Evolutionary conservation across 1,140 invertebrate species (phyloP), one percentile per base, ranked within the genome.

Genomic region (Lordiphosa stackelbergi): DNA sequence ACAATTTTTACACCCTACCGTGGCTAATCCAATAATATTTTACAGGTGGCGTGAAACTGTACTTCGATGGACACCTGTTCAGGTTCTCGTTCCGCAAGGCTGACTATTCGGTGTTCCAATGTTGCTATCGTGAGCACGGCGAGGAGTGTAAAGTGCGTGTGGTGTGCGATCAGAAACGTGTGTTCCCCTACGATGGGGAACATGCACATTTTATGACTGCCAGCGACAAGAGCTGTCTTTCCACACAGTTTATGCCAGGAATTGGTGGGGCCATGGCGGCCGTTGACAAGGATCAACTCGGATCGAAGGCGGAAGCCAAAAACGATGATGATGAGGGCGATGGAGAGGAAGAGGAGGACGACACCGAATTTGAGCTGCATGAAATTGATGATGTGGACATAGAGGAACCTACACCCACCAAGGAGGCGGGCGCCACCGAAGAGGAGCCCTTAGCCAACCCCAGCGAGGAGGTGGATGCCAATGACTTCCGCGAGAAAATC

Each of bases 401-500:
- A 5, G 66, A 69, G 4, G 66, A 59, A 6, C 45, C 38, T 11
- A 0, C 1, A 1, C 2, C 41, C 4, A n/a, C 4, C 8, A 49
- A 47, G 13, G 64, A 52, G 11, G 12, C 10, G 38, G 11, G 2
- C 19, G 10, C 13, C 8, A 10, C 7, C 22, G 58, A 11, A 34
- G 58, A 53, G 31, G 53, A 36, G 1, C 28, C 28, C 7, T 8
- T 31, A 8, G 60, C 58, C 1, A 58, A 47, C n/a, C 35, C 12
- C 1, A n/a, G 13, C 22, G 58, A 63, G 0, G 56, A 56, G 3
- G 57, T 83, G 1, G 69, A 85, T 45, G 64, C 85, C 5, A 79
- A 73, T 48, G 85, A 87, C 65, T 87, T 87, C 22, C 73, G 85
- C 8, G 85, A 87, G 46, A 87, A 87, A 58, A 87, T 87, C 31